Base-by-base conservation (phyloP, 92 coral and sea anemone genomes). In the Scolanthus callimorphus region DNA sequence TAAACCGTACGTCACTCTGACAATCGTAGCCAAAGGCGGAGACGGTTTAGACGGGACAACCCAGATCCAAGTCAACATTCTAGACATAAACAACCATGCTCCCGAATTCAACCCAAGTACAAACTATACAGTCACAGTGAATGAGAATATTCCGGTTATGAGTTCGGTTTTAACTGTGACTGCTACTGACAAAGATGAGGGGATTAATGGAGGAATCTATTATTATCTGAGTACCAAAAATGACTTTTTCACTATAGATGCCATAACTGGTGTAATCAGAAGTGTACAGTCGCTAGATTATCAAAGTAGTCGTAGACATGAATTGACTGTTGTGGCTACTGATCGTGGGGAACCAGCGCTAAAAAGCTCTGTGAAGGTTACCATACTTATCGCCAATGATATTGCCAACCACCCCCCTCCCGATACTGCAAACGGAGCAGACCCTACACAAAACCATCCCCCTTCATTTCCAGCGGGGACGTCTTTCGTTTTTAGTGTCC, bases 161-260 rank as follows among this genome's bases (percentile, higher is more conserved):
- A 48, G 83, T 8, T 69, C 80, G 8, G 80, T 87, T 2, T 29
- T 78, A 11, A 52, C 79, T 29, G 86, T 87, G 2, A 77, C 71
- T 34, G 96, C 96, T 0, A 60, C 73, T 3, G 96, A 87, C 67
- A 25, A 45, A 12, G 96, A 87, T 66, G 55, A 57, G 20, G 90
- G 96, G 0, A 41, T 67, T 0, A 87, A 87, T 17, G 96, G 96
- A 2, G 96, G 85, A 17, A 24, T 87, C 11, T 87, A 78, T 48
- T 87, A 87, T 56, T 87, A 29, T 39, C 31, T 77, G 8, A 56
- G 48, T 2, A 39, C 56, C 24, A 46, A 29, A 19, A 65, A 63
- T 17, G 57, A 55, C 2, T 86, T 55, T 63, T 87, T 87, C 31
- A 55, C 82, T 4, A 86, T 87, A 19, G 88, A 82, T 55, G 80